phyloP scores from a whole-genome alignment of 1,140 invertebrate species.

The Harpegnathos saltator region DNA sequence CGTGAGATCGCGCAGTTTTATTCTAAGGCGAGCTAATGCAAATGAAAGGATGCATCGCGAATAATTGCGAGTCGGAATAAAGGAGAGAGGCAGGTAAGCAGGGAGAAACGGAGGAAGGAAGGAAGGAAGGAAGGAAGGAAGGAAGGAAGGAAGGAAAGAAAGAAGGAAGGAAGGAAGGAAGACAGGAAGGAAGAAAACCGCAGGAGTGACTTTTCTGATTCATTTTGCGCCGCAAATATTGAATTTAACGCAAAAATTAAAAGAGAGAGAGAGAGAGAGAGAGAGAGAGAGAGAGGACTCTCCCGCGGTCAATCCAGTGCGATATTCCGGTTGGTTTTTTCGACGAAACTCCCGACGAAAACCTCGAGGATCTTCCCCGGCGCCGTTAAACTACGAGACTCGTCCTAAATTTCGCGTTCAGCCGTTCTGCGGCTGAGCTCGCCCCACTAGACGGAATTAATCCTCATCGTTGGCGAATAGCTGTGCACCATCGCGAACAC shows the following conservation, averaged over 20 bases:
- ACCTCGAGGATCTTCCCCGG: neutral
- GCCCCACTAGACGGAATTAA: slow-evolving; percentile 5
- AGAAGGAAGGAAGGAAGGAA: too few species aligned
- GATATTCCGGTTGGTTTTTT: neutral
- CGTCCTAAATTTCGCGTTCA: neutral
- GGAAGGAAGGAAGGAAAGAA: too few species aligned
- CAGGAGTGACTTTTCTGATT: neutral
- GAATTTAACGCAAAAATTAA: neutral
- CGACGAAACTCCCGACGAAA: neutral
- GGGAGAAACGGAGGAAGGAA: neutral
- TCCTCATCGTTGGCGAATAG: slow-evolving; percentile 20
- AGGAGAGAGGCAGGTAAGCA: neutral
- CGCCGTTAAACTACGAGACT: slow-evolving; percentile 2
- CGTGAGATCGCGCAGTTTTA: slow-evolving; percentile 33
- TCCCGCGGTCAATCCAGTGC: neutral
- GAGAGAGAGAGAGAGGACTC: too few species aligned
- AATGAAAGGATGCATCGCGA: slow-evolving; percentile 40
- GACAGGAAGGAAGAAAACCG: neutral
- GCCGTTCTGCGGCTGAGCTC: neutral
- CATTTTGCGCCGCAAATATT: slow-evolving; percentile 6
- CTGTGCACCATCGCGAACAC: slow-evolving; percentile 1
- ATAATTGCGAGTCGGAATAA: slow-evolving; percentile 18
- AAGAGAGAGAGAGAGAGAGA: too few species aligned
- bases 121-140: neutral
- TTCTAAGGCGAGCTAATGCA: slow-evolving; percentile 41